Percentiles rank a stretch among this genome's conserved stretches.
phyloP scores from a whole-genome alignment of 2,888 invertebrate species.

The Macroteleia sp. region DNA sequence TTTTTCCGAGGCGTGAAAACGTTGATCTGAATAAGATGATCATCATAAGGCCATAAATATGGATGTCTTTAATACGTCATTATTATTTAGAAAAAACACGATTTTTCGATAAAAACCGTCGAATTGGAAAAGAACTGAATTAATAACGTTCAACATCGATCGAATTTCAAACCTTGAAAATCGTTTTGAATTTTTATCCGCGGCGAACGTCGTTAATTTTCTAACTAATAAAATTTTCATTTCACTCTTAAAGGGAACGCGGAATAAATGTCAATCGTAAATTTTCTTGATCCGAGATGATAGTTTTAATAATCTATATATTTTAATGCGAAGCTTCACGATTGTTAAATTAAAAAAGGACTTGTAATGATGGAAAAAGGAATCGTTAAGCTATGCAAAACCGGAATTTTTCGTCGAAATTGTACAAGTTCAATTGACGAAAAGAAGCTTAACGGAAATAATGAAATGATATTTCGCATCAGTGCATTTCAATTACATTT shows the following conservation, averaged over 20 bases:
- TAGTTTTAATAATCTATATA: conserved; percentile 1
- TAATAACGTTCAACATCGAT: no score
- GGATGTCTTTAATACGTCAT: conserved; percentile 3
- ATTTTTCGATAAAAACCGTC: not conserved
- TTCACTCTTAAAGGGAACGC: no score
- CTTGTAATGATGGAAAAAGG: not conserved
- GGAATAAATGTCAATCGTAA: not conserved
- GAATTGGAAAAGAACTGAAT: no score
- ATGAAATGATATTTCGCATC: conserved; percentile 42
- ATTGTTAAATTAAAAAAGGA: not conserved
- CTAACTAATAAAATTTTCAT: no score
- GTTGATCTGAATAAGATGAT: conserved; percentile 18
- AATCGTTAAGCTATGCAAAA: not conserved
- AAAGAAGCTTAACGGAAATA: conserved; percentile 47
- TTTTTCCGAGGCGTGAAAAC: conserved; percentile 6
- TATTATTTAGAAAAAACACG: not conserved
- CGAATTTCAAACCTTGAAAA: no score
- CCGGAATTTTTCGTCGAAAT: not conserved
- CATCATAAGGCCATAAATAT: conserved; percentile 15
- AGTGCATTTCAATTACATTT: conserved; percentile 45
- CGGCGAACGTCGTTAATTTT: no score
- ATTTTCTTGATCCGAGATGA: not conserved
- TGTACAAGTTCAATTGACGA: conserved; percentile 27
- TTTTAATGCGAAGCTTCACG: no score
- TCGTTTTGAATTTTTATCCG: no score